Evolutionary conservation across 2,888 invertebrate species (phyloP).

Genomic region (Tromatobia lineatoria): DNA sequence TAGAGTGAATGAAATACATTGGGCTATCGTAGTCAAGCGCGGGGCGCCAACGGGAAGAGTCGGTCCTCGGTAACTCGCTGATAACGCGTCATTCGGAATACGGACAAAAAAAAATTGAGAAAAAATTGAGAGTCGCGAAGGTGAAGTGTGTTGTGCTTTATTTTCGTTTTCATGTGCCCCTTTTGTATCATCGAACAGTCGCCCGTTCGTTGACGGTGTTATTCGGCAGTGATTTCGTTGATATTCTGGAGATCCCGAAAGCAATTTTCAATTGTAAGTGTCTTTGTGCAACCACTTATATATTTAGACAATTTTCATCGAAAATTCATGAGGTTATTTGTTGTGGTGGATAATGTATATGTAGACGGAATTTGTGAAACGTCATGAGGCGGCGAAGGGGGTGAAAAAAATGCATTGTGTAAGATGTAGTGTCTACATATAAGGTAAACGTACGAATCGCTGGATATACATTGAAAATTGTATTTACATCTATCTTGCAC

Average conservation of each 20-base stretch:
- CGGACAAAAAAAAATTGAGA: background rate
- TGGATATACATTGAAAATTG: no score
- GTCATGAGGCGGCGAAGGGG: background rate
- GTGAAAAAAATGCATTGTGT: slow-evolving; percentile 11
- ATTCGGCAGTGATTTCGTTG: slow-evolving; percentile 14
- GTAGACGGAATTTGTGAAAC: slow-evolving; percentile 15
- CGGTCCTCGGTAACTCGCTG: slow-evolving; percentile 11
- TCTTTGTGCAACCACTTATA: background rate
- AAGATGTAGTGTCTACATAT: background rate
- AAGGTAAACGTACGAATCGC: no score
- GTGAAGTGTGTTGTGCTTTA: slow-evolving; percentile 38
- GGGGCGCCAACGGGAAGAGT: slow-evolving; percentile 40
- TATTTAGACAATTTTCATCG: background rate
- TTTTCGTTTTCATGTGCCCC: slow-evolving; percentile 17
- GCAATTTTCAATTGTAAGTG: slow-evolving; percentile 17
- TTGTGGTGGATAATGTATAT: background rate
- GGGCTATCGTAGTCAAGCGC: slow-evolving; percentile 48
- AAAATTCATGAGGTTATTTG: background rate
- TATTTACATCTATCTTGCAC: no score
- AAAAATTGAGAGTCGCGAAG: background rate
- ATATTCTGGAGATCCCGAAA: slow-evolving; percentile 3
- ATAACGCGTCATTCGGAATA: slow-evolving; percentile 20
- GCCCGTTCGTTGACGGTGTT: background rate
- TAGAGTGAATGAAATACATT: slow-evolving; percentile 56
- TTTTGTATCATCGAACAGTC: background rate